Percentiles rank a stretch among this genome's conserved stretches.
These are phyloP conservation scores for Drosophila sturtevanti DNA, from an alignment of 1,140 invertebrate genomes.

Conservation along the genomic window DNA sequence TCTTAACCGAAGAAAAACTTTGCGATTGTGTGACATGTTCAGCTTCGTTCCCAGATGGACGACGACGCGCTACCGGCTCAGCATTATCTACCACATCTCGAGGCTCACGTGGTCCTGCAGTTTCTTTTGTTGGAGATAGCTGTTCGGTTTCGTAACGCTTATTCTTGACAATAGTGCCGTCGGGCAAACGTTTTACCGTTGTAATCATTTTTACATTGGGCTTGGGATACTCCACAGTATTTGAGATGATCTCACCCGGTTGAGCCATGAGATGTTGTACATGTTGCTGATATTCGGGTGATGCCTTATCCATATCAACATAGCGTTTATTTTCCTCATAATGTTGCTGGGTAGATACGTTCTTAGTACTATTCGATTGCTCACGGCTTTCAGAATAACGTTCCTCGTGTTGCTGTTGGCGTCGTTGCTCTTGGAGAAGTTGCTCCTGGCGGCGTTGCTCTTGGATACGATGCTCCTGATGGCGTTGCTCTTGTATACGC, in stretches of 20 bases:
- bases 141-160: slow-evolving; percentile 85
- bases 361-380: slow-evolving; percentile 61
- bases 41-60: slow-evolving; percentile 30
- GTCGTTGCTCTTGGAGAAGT: slow-evolving; percentile 11
- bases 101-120: slow-evolving; percentile 36
- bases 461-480: slow-evolving; percentile 23
- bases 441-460: slow-evolving; percentile 32
- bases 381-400: slow-evolving; percentile 67
- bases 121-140: slow-evolving; percentile 28
- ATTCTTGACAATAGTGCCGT: slow-evolving; percentile 86
- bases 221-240: slow-evolving; percentile 85
- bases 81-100: slow-evolving; percentile 63
- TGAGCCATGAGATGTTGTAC: slow-evolving; percentile 75
- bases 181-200: slow-evolving; percentile 86
- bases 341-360: slow-evolving; percentile 71
- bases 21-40: slow-evolving; percentile 62
- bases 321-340: slow-evolving; percentile 78
- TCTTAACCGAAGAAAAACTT: slow-evolving; percentile 70
- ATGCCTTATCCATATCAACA: slow-evolving; percentile 80
- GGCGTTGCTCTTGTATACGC: slow-evolving; percentile 25
- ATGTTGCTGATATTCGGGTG: slow-evolving; percentile 77
- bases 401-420: slow-evolving; percentile 49
- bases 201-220: slow-evolving; percentile 86
- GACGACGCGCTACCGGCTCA: slow-evolving; percentile 31
- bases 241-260: slow-evolving; percentile 83